A percentile compares a stretch with the other conserved stretches of the same genome.
Evolutionary conservation across 2,888 invertebrate species (phyloP).

Genomic region (Vesta saturnalis): DNA sequence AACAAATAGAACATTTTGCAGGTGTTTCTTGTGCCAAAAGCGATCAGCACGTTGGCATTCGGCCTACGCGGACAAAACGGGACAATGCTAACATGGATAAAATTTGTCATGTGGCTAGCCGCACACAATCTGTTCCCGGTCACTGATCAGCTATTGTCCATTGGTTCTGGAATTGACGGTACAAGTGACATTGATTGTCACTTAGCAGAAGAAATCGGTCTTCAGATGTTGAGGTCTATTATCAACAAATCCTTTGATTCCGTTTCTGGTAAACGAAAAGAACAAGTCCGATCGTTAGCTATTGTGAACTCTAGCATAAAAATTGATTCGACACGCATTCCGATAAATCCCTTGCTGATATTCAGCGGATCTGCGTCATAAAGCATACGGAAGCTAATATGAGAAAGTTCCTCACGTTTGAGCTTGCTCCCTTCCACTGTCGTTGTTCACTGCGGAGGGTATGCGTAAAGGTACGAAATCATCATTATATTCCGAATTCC

Average conservation of each 20-base stretch:
- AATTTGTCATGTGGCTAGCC: conserved; percentile 6
- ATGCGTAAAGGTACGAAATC: background rate
- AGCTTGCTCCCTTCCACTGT: background rate
- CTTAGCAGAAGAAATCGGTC: background rate
- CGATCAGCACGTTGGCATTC: conserved; percentile 11
- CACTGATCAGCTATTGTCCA: background rate
- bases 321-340: background rate
- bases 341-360: conserved; percentile 7
- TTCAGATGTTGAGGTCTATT: background rate
- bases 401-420: background rate
- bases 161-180: background rate
- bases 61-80: conserved; percentile 21
- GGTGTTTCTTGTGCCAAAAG: conserved; percentile 15
- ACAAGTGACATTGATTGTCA: background rate
- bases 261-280: background rate
- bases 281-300: background rate
- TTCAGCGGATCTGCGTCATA: conserved; percentile 5
- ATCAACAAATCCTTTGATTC: background rate
- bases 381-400: background rate
- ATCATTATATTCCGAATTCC: background rate
- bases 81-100: conserved; percentile 21
- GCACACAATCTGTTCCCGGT: conserved; percentile 8
- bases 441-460: background rate
- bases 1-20: conserved; percentile 22
- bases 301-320: background rate